Evolutionary conservation across 2,888 invertebrate genomes (phyloP).

Genomic region (Apodemia zela): DNA sequence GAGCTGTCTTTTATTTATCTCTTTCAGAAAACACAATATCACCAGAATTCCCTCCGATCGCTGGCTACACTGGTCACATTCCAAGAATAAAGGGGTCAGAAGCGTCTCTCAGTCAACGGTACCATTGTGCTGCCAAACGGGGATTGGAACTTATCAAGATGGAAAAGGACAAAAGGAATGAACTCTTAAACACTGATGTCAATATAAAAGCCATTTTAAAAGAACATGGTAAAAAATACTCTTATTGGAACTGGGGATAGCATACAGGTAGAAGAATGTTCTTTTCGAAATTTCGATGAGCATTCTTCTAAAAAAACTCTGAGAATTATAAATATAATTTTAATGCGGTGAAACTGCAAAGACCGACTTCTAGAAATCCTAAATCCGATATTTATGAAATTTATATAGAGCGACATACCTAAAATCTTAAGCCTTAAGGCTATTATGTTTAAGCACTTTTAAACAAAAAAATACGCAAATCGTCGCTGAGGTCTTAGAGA

Average conservation of each 20-base stretch:
- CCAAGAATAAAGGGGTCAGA: conserved; percentile 84
- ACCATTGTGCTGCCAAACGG: conserved; percentile 83
- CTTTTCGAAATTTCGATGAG: conserved; percentile 67
- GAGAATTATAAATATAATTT: conserved; percentile 29
- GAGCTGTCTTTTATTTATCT: background rate
- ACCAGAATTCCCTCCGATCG: conserved; percentile 85
- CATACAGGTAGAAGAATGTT: conserved; percentile 79
- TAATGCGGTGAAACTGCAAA: background rate
- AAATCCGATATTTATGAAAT: no score
- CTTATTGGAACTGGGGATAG: conserved; percentile 78
- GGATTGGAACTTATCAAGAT: conserved; percentile 81
- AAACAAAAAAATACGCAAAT: no score
- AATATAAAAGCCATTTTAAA: conserved; percentile 63
- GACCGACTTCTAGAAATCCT: background rate
- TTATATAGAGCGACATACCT: no score
- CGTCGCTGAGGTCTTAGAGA: no score
- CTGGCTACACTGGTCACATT: conserved; percentile 87
- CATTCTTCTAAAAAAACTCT: conserved; percentile 55
- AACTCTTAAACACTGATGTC: conserved; percentile 57
- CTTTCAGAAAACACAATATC: conserved; percentile 82
- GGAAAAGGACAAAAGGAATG: conserved; percentile 74
- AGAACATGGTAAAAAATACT: conserved; percentile 63
- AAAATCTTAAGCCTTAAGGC: no score
- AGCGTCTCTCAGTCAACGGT: conserved; percentile 84
- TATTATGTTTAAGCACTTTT: no score